Evolutionary conservation across 2,113 vertebrate genomes (phyloP), one percentile per base, ranked within the genome.

Genomic region (Calidris pygmaea): DNA sequence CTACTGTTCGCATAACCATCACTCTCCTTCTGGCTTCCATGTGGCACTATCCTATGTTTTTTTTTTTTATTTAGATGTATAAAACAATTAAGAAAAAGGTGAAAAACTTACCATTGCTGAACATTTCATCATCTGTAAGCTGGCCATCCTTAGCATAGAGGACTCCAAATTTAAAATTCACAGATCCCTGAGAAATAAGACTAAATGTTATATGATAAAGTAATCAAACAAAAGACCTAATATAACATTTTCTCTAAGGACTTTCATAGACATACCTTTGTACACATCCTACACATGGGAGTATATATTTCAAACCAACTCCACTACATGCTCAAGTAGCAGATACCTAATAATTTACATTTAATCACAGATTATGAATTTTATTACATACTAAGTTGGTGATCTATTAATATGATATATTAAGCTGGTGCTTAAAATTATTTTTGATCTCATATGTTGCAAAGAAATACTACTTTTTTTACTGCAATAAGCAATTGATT

Each of bases 161-260:
- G 91, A 99, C 98, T 87, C 99, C 99, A 96, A 99, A 99, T 97
- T 99, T 99, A 98, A 99, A 99, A 98, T 99, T 99, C 96, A 99
- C 99, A 26, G 99, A 99, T 77, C 99, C 99, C 99, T 99, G 93
- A 32, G 74, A 97, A 96, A 91, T 24, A 68, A 91, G 73, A 12
- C 5, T 43, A 87, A 76, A 16, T 35, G 82, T 19, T 45, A 7
- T 6, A 65, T 3, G 32, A 77, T 26, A 94, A 55, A 90, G 43
- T 13, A 45, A 73, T 13, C 34, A 78, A 88, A 67, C 6, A 39
- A 35, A 83, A 67, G 23, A 66, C 10, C 3, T 39, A 89, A 63
- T 83, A 56, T 29, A 29, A 34, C 5, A 8, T 74, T 80, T 91
- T 37, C 62, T 78, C 34, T 48, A 45, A 52, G 10, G 27, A 84